Evolutionary conservation across 2,797 vertebrate genomes (phyloP).

Genomic region (Choloepus didactylus): DNA sequence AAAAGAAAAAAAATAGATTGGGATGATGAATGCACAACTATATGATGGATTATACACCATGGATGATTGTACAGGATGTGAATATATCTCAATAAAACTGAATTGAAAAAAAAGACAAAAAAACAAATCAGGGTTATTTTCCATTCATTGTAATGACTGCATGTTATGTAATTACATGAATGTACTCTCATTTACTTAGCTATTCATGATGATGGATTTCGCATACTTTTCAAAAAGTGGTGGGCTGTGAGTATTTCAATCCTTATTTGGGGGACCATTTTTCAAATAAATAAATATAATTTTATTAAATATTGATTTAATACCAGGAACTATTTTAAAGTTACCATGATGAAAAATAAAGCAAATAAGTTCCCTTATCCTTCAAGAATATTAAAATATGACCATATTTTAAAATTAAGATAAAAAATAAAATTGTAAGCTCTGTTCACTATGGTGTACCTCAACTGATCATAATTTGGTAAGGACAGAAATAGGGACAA

Average conservation of each 20-base stretch:
- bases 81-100: too few species aligned
- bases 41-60: too few species aligned
- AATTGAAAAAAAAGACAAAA: too few species aligned
- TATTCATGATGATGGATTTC: not conserved
- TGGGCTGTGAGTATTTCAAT: not conserved
- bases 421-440: not conserved
- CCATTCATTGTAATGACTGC: not conserved
- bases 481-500: not conserved
- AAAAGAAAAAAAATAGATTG: too few species aligned
- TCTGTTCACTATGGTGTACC: not conserved
- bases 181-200: not conserved
- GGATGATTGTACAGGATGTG: too few species aligned
- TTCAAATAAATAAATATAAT: constrained; percentile 13
- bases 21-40: too few species aligned
- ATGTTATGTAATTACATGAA: not conserved
- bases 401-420: not conserved
- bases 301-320: not conserved
- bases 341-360: not conserved
- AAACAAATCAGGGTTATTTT: not conserved
- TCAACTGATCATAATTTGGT: not conserved
- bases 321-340: not conserved
- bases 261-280: not conserved
- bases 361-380: not conserved
- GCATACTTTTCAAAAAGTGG: not conserved
- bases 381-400: not conserved